Conservation (phyloP, 2,113 vertebrate genomes). For the Pseudonaja textilis region DNA sequence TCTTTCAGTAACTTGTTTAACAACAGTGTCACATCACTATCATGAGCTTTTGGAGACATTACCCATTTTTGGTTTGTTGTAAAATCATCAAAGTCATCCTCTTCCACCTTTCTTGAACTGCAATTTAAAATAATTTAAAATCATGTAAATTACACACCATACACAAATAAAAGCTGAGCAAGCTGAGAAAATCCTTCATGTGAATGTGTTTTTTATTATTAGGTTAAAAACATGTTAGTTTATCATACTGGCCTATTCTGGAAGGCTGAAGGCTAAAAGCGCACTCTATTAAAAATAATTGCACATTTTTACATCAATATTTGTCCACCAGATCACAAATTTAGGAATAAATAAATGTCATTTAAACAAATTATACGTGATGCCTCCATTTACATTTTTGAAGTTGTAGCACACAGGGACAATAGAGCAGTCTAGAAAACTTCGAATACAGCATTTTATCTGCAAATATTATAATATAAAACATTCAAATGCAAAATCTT, state of each 20-base stretch:
- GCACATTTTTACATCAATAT: constrained; percentile 16
- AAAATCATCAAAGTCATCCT: constrained; percentile 88
- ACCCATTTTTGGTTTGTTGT: constrained; percentile 85
- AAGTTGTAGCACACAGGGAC: background rate
- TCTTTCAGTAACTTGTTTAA: constrained; percentile 90
- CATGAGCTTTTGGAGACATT: constrained; percentile 85
- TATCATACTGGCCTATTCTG: constrained; percentile 1
- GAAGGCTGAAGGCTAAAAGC: background rate
- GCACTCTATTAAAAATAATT: background rate
- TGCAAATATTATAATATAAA: constrained; percentile 56
- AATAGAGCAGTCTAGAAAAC: constrained; percentile 13
- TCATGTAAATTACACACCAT: background rate
- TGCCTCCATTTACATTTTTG: background rate
- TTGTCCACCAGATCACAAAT: constrained; percentile 8
- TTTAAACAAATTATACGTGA: background rate
- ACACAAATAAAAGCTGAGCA: constrained; percentile 18
- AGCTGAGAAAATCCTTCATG: background rate
- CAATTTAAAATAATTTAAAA: constrained; percentile 35
- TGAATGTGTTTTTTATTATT: background rate
- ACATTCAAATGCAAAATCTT: constrained; percentile 61
- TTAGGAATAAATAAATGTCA: constrained; percentile 16
- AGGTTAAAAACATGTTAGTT: background rate
- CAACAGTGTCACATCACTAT: constrained; percentile 88
- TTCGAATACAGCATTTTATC: constrained; percentile 29
- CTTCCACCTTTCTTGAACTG: constrained; percentile 79